A percentile compares a stretch with the other conserved stretches of the same genome.
Conservation (phyloP, 2,113 vertebrate species). For the Perognathus longimembris region DNA sequence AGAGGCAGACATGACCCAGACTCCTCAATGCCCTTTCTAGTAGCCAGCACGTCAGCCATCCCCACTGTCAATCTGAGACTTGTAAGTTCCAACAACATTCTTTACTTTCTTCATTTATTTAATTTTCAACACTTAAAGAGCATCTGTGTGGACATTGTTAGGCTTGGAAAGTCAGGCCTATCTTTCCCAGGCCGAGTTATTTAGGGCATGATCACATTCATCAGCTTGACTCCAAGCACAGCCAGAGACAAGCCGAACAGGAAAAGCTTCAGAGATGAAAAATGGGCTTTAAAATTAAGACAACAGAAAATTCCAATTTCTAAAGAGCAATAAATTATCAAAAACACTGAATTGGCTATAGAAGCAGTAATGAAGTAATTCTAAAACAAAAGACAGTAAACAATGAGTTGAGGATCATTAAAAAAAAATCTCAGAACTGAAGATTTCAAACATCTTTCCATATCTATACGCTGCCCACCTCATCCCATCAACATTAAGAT, state of each 20-base stretch:
- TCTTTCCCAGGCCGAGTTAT: background rate
- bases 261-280: conserved; percentile 60
- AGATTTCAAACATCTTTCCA: conserved; percentile 21
- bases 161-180: conserved; percentile 8
- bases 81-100: conserved; percentile 45
- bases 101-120: conserved; percentile 65
- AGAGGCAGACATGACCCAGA: background rate
- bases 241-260: conserved; percentile 51
- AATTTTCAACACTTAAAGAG: conserved; percentile 63
- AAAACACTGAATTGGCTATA: conserved; percentile 22
- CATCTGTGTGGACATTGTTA: background rate
- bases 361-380: conserved; percentile 53
- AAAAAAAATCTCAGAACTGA: conserved; percentile 6
- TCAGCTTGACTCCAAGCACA: conserved; percentile 27
- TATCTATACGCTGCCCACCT: background rate
- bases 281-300: conserved; percentile 57
- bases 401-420: conserved; percentile 30
- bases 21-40: background rate
- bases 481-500: conserved; percentile 7
- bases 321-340: conserved; percentile 54
- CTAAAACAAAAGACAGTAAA: conserved; percentile 56
- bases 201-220: conserved; percentile 45
- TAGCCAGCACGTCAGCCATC: background rate
- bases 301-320: conserved; percentile 53
- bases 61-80: conserved; percentile 23